Evolutionary conservation across 2,888 invertebrate species (phyloP).

Genomic region (Phengaris alcon): DNA sequence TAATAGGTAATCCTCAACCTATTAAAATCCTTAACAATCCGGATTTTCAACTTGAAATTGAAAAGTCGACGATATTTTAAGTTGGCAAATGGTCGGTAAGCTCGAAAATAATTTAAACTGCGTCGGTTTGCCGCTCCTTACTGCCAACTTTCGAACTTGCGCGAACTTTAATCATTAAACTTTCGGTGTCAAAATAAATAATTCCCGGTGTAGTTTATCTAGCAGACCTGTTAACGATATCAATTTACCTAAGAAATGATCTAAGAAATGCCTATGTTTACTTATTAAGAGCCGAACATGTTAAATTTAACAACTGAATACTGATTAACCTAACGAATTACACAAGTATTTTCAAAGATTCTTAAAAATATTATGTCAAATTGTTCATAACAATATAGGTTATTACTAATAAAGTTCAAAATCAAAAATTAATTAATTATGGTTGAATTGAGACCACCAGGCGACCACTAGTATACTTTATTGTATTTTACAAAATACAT

Average conservation of each 20-base stretch:
- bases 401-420: no score
- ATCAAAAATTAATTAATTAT: no score
- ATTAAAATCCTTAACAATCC: not conserved
- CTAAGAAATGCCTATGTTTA: not conserved
- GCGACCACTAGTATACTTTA: no score
- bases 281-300: no score
- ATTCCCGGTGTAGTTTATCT: not conserved
- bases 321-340: no score
- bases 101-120: not conserved
- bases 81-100: not conserved
- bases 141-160: not conserved
- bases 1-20: not conserved
- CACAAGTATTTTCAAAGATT: no score
- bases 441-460: no score
- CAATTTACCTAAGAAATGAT: slow-evolving; percentile 1
- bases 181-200: slow-evolving; percentile 1
- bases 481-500: no score
- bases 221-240: not conserved
- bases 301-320: no score
- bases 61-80: not conserved
- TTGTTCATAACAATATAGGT: no score
- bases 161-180: not conserved
- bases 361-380: no score
- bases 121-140: not conserved
- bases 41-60: not conserved